These are phyloP conservation scores for Zonitis immaculata DNA, from an alignment of 2,888 invertebrate species.

Conservation along the genomic window DNA sequence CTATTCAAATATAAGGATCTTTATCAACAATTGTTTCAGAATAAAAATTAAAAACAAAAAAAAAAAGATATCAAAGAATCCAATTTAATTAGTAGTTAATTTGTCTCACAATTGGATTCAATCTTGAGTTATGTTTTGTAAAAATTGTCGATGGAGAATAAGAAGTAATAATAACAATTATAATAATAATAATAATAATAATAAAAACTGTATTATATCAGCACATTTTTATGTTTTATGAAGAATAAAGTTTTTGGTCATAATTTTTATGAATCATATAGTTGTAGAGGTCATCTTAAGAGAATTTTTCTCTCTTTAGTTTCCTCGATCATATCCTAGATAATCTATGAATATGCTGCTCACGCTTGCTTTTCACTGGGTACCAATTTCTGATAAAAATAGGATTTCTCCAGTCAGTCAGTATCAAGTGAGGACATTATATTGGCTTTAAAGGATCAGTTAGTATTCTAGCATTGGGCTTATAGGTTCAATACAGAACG, in stretches of 20 bases:
- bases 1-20: neutral
- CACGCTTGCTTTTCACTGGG: conserved; percentile 25
- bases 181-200: no score
- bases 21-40: neutral
- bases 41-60: no score
- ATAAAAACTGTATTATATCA: no score
- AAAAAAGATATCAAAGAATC: no score
- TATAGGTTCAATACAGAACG: conserved; percentile 23
- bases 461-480: conserved; percentile 22
- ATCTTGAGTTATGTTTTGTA: neutral
- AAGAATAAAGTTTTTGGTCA: no score
- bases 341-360: conserved; percentile 22
- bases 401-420: conserved; percentile 24
- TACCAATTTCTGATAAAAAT: conserved; percentile 25
- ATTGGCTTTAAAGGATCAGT: conserved; percentile 24
- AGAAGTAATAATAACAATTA: no score
- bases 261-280: no score
- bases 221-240: no score
- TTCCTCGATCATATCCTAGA: neutral
- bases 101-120: no score
- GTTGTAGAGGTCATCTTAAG: no score
- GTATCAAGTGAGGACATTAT: conserved; percentile 26
- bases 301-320: neutral
- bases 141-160: neutral
- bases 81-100: no score